Evolutionary conservation across 2,888 invertebrate genomes (phyloP), one percentile per base, ranked within the genome.

Genomic region (Phyllotreta cruciferae): DNA sequence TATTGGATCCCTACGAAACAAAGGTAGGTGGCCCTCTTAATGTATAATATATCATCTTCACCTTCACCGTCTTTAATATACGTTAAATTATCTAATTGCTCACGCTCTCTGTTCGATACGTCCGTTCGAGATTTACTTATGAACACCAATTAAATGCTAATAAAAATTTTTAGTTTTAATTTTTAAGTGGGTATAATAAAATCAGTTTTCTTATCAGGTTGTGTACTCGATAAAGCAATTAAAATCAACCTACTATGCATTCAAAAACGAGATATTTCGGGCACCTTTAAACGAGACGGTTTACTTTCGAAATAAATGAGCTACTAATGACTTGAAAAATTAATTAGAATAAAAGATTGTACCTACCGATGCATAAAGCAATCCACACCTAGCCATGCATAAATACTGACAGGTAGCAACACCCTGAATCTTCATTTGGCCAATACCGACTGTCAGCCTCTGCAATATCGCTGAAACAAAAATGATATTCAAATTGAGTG

Each of bases 321-420:
- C 4, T 36, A 9, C 10, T 52, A 52, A 57, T 37, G 14, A 49
- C 24, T 38, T 47, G 47, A 39, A 39, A 39, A 14, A 57, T 49
- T 24, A 49, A 49, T 57, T 47, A 56, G 5, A 37, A 10, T 49
- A 35, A n/a, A 45, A 13, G 34, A 55, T 10, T 41, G 7, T 80
- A 89, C 93, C 89, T 86, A 93, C 93, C 89, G 93, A 90, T 82
- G 92, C 92, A 85, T 93, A 94, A 75, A 90, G 89, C 81, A 89
- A 85, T 82, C 93, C 93, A 84, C 93, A 93, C 76, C 88, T 86
- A 83, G 93, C 92, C 92, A 94, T 93, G 83, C 93, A 94, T 82
- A 94, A 88, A 86, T 89, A 93, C 81, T 92, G 87, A 82, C 93
- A 93, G 75, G 93, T 92, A 77, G 91, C 90, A 72, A 92, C 90